Percentiles rank a stretch among this genome's conserved stretches.
These are phyloP conservation scores for Panonychus citri DNA, from an alignment of 1,140 invertebrate species.

Conservation along the genomic window DNA sequence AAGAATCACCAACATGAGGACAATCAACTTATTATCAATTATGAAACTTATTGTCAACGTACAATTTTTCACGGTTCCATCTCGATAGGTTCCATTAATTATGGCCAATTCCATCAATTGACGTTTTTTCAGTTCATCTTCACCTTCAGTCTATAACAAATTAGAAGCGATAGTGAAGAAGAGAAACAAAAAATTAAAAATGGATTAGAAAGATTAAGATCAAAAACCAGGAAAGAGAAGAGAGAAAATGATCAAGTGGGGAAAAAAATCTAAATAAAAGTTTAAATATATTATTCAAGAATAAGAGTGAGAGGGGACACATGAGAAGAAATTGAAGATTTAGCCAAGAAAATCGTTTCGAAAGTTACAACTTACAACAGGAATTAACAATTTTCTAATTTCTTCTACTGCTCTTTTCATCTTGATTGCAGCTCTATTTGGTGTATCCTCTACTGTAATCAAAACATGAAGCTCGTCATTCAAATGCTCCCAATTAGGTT, in stretches of 20 bases:
- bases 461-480: conserved; percentile 96
- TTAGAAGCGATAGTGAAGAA: background rate
- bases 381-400: conserved; percentile 80
- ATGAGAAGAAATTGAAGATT: no score
- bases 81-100: conserved; percentile 97
- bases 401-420: conserved; percentile 83
- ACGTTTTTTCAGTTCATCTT: conserved; percentile 97
- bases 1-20: no score
- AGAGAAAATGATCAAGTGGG: background rate
- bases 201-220: background rate
- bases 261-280: background rate
- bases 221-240: conserved; percentile 13
- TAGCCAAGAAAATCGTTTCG: no score
- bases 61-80: conserved; percentile 30
- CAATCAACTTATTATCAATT: no score
- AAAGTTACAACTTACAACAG: conserved; percentile 24
- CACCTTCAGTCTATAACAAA: conserved; percentile 82
- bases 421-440: conserved; percentile 83
- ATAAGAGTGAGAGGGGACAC: no score
- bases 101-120: conserved; percentile 99
- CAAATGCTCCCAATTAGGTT: conserved; percentile 98
- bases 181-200: conserved; percentile 13
- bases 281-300: no score
- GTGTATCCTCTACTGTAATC: conserved; percentile 92
- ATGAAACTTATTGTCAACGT: background rate